Conservation (phyloP, 2,888 invertebrate genomes). For the Empis stercorea region DNA sequence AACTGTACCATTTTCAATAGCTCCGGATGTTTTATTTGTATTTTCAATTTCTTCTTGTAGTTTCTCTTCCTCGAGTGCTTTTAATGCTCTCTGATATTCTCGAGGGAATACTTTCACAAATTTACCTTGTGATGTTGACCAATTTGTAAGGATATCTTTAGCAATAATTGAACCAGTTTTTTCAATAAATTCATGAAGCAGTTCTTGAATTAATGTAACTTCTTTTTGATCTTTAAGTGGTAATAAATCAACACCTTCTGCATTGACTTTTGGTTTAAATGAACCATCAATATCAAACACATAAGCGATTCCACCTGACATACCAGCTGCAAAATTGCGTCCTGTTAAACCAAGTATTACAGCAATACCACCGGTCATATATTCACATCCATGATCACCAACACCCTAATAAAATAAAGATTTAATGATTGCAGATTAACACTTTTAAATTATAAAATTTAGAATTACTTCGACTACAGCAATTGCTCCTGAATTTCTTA, state of each 20-base stretch:
- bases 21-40: conserved; percentile 13
- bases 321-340: conserved; percentile 97
- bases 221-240: conserved; percentile 69
- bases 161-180: conserved; percentile 85
- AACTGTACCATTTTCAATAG: conserved; percentile 27
- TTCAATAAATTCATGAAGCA: conserved; percentile 72
- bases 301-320: conserved; percentile 94
- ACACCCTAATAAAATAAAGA: conserved; percentile 49
- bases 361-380: conserved; percentile 94
- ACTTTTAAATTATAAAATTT: no score
- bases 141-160: conserved; percentile 58
- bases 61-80: conserved; percentile 43
- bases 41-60: conserved; percentile 16
- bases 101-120: conserved; percentile 96
- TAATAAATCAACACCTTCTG: conserved; percentile 87
- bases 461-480: conserved; percentile 83
- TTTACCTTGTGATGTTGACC: conserved; percentile 61
- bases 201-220: conserved; percentile 55
- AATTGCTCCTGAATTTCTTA: conserved; percentile 90
- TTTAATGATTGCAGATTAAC: neutral
- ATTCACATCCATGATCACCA: conserved; percentile 99
- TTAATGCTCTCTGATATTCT: conserved; percentile 86
- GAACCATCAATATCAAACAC: conserved; percentile 82
- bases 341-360: conserved; percentile 91
- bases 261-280: conserved; percentile 79